These are phyloP conservation scores for Orientallactaga bullata DNA, from an alignment of 2,113 vertebrate genomes.

Conservation along the genomic window DNA sequence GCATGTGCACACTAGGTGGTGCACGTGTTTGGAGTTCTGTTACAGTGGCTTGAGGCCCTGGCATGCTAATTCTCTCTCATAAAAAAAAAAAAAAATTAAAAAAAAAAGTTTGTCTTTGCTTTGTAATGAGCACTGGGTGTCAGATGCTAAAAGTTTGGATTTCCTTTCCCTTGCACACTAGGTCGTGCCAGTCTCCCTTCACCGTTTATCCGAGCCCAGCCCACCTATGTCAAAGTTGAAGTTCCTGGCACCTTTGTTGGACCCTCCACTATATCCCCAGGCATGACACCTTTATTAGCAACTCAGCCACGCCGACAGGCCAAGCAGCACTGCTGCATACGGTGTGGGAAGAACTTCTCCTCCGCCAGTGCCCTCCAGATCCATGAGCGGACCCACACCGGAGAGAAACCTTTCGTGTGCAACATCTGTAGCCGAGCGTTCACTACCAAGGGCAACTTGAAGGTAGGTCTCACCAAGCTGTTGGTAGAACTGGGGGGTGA, in stretches of 20 bases:
- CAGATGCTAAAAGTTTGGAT: not conserved
- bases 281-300: slow-evolving; percentile 88
- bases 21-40: too few species aligned
- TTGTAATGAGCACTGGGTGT: not conserved
- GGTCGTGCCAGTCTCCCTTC: slow-evolving; percentile 88
- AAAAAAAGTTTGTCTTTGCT: too few species aligned
- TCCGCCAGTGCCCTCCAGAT: slow-evolving; percentile 98
- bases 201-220: slow-evolving; percentile 90
- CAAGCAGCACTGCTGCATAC: slow-evolving; percentile 95
- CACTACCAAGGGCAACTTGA: slow-evolving; percentile 98
- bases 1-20: too few species aligned
- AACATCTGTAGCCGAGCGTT: slow-evolving; percentile 97
- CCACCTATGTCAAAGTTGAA: slow-evolving; percentile 94
- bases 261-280: slow-evolving; percentile 89
- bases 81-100: too few species aligned
- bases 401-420: slow-evolving; percentile 98
- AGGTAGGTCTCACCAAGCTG: slow-evolving; percentile 85
- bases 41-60: too few species aligned
- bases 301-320: slow-evolving; percentile 90
- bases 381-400: slow-evolving; percentile 97
- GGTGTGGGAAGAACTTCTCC: slow-evolving; percentile 97
- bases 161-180: slow-evolving; percentile 66
- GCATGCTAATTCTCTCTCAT: too few species aligned
- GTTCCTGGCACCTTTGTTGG: slow-evolving; percentile 92
- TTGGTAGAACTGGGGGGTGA: too few species aligned